Conservation (phyloP, 2,113 vertebrate species). For the human region GRCh38 chr12:64336001-64336500, state of each 20-base stretch:
- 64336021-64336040: background rate
- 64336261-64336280: background rate
- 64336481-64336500: constrained; percentile 55
- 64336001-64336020: background rate
- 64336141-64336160: background rate
- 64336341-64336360: background rate
- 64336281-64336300: background rate
- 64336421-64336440: background rate
- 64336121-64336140: background rate
- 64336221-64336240: background rate
- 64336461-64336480: background rate
- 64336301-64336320: background rate
- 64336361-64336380: background rate
- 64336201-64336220: background rate
- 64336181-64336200: background rate
- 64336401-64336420: constrained; percentile 19
- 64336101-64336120: background rate
- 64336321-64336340: background rate
- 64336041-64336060: background rate
- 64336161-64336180: background rate
- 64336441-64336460: constrained; percentile 42
- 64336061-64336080: background rate
- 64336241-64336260: background rate
- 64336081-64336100: background rate
- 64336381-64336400: constrained; percentile 27